phyloP scores from a whole-genome alignment of 1,140 invertebrate species.

The Penaeus indicus region DNA sequence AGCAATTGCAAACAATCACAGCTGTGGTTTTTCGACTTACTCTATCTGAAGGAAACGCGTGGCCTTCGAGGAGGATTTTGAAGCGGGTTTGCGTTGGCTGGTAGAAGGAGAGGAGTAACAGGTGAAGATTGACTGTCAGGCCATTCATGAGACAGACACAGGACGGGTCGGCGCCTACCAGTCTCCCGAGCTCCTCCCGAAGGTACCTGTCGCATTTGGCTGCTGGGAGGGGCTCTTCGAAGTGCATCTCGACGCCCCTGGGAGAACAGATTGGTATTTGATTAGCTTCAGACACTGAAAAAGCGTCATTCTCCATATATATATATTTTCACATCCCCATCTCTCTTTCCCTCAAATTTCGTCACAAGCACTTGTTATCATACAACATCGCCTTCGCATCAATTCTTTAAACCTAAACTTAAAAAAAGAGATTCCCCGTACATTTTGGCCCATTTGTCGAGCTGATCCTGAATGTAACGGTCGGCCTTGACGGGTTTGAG shows the following conservation, averaged over 20 bases:
- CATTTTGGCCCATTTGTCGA: conserved; percentile 73
- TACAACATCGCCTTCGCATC: too few relatives aligned
- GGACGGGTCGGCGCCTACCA: conserved; percentile 71
- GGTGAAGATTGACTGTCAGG: conserved; percentile 75
- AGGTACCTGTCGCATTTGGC: conserved; percentile 72
- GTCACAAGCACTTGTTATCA: neutral
- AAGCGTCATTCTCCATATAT: too few relatives aligned
- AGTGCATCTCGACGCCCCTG: conserved; percentile 73
- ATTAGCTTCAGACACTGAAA: neutral
- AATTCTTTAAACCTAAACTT: too few relatives aligned
- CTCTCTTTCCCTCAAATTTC: neutral
- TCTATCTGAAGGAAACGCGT: conserved; percentile 77
- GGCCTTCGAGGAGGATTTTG: conserved; percentile 76
- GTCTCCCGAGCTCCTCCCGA: conserved; percentile 70
- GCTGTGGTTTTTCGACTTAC: conserved; percentile 68
- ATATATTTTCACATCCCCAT: neutral
- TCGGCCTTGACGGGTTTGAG: conserved; percentile 72
- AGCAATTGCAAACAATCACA: neutral
- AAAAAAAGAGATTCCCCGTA: conserved; percentile 52
- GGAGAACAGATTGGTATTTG: conserved; percentile 41
- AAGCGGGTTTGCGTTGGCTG: conserved; percentile 72
- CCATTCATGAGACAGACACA: conserved; percentile 76
- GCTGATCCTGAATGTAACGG: conserved; percentile 69
- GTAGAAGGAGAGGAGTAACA: conserved; percentile 76
- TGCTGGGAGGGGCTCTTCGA: conserved; percentile 72